Percentiles rank a stretch among this genome's conserved stretches.
Conservation (phyloP, 2,888 invertebrate genomes). For the Strigamia crassipes region DNA sequence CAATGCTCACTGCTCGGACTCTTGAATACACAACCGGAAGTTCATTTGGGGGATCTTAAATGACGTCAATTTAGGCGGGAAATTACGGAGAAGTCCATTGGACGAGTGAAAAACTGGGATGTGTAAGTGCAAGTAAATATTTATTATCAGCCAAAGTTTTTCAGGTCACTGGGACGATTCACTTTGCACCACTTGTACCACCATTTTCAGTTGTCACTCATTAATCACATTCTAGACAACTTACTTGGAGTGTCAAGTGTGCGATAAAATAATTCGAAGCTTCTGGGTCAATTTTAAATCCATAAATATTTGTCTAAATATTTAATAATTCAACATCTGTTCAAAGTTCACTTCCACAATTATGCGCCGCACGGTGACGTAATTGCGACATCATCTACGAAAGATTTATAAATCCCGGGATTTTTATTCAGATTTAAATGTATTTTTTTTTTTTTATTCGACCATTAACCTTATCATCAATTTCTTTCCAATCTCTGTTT, state of each 20-base stretch:
- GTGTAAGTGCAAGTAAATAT: not conserved
- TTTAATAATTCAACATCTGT: too few relatives aligned
- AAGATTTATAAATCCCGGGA: too few relatives aligned
- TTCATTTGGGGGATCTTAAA: not conserved
- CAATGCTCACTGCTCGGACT: not conserved
- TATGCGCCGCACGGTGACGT: too few relatives aligned
- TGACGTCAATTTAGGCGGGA: not conserved
- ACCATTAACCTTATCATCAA: not conserved
- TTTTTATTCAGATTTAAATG: not conserved
- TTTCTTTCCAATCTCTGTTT: not conserved
- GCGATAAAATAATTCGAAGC: too few relatives aligned
- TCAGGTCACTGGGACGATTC: constrained; percentile 2
- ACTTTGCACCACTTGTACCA: constrained; percentile 23
- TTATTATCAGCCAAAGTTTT: not conserved
- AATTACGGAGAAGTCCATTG: not conserved
- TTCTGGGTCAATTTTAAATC: too few relatives aligned
- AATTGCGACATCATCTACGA: too few relatives aligned
- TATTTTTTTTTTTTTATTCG: not conserved
- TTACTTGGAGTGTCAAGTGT: too few relatives aligned
- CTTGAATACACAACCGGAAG: not conserved
- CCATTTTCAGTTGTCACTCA: not conserved
- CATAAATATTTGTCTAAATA: too few relatives aligned
- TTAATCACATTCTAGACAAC: not conserved
- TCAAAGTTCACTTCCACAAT: too few relatives aligned
- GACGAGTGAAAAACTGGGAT: not conserved